A percentile compares a stretch with the other conserved stretches of the same genome.
phyloP scores from a whole-genome alignment of 2,888 invertebrate genomes.

The Tryphoninae sp. region DNA sequence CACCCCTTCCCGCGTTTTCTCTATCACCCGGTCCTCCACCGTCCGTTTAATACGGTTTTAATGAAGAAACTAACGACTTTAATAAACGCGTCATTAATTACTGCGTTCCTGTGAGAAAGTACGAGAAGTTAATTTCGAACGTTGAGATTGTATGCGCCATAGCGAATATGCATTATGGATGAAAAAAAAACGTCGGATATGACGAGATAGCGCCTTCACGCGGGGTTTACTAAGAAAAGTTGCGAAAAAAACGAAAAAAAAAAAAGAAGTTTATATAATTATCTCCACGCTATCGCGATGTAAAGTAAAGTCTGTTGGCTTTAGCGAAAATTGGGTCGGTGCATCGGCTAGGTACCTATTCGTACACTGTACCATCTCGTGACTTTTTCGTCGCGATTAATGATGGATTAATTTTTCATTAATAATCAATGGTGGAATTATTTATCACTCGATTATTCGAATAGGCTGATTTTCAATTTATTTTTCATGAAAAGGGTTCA shows the following conservation, averaged over 20 bases:
- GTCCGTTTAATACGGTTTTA: slow-evolving; percentile 64
- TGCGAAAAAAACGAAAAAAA: neutral
- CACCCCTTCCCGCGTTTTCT: slow-evolving; percentile 11
- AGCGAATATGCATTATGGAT: slow-evolving; percentile 66
- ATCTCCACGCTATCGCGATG: neutral
- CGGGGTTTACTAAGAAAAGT: neutral
- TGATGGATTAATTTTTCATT: no score
- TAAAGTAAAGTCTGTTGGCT: slow-evolving; percentile 5
- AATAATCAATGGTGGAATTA: no score
- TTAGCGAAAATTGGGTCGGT: slow-evolving; percentile 9
- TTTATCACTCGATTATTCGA: neutral
- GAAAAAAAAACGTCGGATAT: slow-evolving; percentile 53
- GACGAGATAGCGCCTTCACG: slow-evolving; percentile 25
- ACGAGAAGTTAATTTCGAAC: slow-evolving; percentile 62
- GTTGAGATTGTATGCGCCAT: slow-evolving; percentile 54
- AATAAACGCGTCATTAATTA: slow-evolving; percentile 75
- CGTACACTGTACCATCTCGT: no score
- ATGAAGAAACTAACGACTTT: slow-evolving; percentile 71
- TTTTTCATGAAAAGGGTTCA: neutral
- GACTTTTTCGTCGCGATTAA: no score
- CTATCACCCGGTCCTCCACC: slow-evolving; percentile 21
- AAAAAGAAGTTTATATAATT: slow-evolving; percentile 28
- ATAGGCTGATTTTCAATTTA: neutral
- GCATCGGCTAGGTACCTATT: neutral
- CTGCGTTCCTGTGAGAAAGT: slow-evolving; percentile 58